phyloP scores from a whole-genome alignment of 2,797 vertebrate species.

The Periparus ater region DNA sequence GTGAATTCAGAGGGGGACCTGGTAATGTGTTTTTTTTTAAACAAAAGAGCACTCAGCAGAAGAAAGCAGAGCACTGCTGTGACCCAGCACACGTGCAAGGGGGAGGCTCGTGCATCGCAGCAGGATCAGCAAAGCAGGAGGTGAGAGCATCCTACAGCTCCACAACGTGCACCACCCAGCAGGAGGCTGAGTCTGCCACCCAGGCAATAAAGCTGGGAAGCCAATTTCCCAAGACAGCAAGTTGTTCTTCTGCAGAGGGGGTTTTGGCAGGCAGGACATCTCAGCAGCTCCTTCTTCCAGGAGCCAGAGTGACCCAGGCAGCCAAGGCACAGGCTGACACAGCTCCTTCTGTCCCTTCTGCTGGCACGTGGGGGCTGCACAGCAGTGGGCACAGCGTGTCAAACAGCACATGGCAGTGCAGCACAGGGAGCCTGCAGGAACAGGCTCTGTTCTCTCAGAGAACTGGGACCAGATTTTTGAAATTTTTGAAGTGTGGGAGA shows the following conservation, averaged over 20 bases:
- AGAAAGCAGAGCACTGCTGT: background rate
- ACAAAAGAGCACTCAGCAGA: background rate
- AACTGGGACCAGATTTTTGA: accelerated
- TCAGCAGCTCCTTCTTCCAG: background rate
- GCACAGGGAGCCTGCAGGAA: background rate
- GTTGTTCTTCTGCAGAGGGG: background rate
- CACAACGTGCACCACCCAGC: background rate
- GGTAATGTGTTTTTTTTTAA: background rate
- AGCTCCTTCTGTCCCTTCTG: background rate
- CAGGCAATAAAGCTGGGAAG: background rate
- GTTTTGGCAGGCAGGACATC: background rate
- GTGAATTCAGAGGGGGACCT: background rate
- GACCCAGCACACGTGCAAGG: background rate
- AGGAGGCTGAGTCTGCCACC: background rate
- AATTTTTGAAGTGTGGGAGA: background rate
- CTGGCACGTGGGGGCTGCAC: background rate
- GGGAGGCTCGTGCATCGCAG: accelerated
- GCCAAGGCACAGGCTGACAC: background rate
- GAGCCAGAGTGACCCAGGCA: background rate
- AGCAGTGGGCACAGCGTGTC: background rate
- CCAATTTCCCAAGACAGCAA: background rate
- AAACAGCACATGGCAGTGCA: background rate
- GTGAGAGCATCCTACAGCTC: background rate
- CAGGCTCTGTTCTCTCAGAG: background rate
- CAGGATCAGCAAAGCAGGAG: background rate